phyloP scores from a whole-genome alignment of 2,888 invertebrate species.

The Zele albiditarsus region DNA sequence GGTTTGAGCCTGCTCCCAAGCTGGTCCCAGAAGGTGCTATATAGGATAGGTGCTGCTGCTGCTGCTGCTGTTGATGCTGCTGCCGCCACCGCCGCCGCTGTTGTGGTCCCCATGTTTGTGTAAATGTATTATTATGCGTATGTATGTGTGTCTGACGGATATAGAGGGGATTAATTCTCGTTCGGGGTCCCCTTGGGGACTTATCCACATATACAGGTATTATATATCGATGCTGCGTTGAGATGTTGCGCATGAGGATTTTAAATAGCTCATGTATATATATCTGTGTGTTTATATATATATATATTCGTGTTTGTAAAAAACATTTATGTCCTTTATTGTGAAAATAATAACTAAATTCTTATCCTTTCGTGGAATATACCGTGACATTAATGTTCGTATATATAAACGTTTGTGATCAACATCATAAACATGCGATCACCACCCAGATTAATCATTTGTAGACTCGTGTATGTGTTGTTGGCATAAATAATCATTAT shows the following conservation, averaged over 20 bases:
- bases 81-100: constrained; percentile 27
- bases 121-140: neutral
- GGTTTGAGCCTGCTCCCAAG: constrained; percentile 51
- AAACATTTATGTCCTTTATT: neutral
- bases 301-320: neutral
- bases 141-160: neutral
- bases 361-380: constrained; percentile 7
- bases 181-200: constrained; percentile 21
- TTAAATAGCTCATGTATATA: neutral
- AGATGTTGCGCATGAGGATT: constrained; percentile 18
- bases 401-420: neutral
- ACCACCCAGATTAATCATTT: neutral
- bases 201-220: neutral
- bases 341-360: constrained; percentile 26
- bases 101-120: neutral
- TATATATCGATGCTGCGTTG: neutral
- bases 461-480: neutral
- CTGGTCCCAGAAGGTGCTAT: constrained; percentile 45
- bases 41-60: constrained; percentile 35
- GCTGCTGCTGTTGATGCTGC: constrained; percentile 30
- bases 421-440: constrained; percentile 19
- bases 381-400: neutral
- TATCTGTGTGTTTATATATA: neutral
- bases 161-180: constrained; percentile 22
- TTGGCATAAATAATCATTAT: neutral